Evolutionary conservation across 2,888 invertebrate species (phyloP).

Genomic region (Aelia acuminata): DNA sequence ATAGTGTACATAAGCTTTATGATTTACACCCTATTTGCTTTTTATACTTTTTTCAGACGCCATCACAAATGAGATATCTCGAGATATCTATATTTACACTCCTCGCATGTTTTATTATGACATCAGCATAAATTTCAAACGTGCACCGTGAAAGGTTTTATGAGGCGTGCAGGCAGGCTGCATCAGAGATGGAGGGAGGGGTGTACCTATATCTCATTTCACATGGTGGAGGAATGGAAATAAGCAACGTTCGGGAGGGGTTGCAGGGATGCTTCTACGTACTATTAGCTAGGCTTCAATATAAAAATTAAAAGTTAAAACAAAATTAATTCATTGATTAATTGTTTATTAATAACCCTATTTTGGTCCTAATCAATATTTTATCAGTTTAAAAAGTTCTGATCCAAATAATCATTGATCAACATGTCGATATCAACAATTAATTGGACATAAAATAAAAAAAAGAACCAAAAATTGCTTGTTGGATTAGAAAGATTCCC

Average conservation of each 20-base stretch:
- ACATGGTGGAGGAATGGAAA: not conserved
- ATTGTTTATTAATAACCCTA: not conserved
- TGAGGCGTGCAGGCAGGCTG: slow-evolving; percentile 21
- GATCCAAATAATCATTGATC: too few species aligned
- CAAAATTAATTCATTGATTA: not conserved
- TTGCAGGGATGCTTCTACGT: too few species aligned
- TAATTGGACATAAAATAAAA: too few species aligned
- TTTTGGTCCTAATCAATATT: not conserved
- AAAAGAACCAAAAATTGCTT: too few species aligned
- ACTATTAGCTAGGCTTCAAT: not conserved
- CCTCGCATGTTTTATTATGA: slow-evolving; percentile 37
- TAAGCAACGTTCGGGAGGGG: not conserved
- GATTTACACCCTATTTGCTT: slow-evolving; percentile 5
- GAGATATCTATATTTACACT: slow-evolving; percentile 35
- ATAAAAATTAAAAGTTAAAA: not conserved
- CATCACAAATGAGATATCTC: slow-evolving; percentile 40
- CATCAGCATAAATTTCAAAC: slow-evolving; percentile 42
- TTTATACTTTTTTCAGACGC: slow-evolving; percentile 16
- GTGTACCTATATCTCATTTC: slow-evolving; percentile 2
- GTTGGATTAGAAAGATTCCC: too few species aligned
- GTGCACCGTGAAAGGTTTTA: slow-evolving; percentile 49
- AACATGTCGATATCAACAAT: too few species aligned
- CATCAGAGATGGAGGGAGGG: slow-evolving; percentile 16
- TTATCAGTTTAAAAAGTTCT: too few species aligned
- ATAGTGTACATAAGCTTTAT: not conserved